Percentiles rank a stretch among this genome's conserved stretches.
These are phyloP conservation scores for Pelobates fuscus DNA, from an alignment of 2,113 vertebrate species.

Conservation along the genomic window DNA sequence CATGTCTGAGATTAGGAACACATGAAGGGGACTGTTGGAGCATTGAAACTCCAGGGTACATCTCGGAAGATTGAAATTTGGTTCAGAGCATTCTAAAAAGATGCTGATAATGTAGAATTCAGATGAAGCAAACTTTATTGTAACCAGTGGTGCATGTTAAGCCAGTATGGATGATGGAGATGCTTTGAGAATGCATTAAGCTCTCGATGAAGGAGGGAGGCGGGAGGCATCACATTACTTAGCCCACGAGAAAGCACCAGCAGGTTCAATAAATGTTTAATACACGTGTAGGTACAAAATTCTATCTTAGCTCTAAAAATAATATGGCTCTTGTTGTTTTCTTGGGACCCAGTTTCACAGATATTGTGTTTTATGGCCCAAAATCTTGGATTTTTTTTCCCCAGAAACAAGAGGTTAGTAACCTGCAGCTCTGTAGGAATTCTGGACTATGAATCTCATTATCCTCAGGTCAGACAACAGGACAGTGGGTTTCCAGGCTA, in stretches of 20 bases:
- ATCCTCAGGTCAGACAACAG: background rate
- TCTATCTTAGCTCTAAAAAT: background rate
- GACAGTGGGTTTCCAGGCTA: background rate
- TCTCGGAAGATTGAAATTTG: background rate
- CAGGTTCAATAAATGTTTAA: background rate
- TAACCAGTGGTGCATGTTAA: background rate
- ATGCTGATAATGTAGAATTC: background rate
- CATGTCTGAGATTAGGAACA: background rate
- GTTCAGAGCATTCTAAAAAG: background rate
- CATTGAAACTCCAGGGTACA: background rate
- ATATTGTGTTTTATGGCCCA: too few relatives aligned
- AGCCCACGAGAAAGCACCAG: background rate
- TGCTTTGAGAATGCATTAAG: background rate
- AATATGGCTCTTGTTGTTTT: background rate
- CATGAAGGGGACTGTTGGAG: background rate
- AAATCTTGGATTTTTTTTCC: too few relatives aligned
- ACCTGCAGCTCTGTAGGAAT: too few relatives aligned
- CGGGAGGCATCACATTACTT: background rate
- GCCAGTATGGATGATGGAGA: background rate
- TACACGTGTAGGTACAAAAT: background rate
- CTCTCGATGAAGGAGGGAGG: background rate
- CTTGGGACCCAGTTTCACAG: background rate
- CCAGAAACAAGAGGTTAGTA: too few relatives aligned
- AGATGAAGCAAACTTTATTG: conserved; percentile 1
- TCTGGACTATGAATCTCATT: background rate